Evolutionary conservation across 1,140 invertebrate species (phyloP).

Genomic region (Drosophila erecta): DNA sequence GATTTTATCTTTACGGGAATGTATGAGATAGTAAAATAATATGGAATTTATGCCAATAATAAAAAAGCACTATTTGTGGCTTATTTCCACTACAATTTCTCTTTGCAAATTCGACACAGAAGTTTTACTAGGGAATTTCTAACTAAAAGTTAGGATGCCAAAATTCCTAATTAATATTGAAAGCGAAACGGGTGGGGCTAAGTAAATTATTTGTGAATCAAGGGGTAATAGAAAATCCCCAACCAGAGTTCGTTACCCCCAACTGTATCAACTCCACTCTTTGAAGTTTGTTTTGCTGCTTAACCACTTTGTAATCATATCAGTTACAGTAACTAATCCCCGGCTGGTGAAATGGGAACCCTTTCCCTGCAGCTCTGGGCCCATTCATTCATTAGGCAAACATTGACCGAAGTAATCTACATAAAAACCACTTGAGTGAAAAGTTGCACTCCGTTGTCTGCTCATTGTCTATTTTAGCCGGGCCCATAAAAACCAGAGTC

Average conservation of each 20-base stretch:
- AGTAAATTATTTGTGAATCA: constrained; percentile 1
- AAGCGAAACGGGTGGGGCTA: not conserved
- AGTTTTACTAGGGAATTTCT: not conserved
- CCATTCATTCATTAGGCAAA: constrained; percentile 71
- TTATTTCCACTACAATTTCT: not conserved
- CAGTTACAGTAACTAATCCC: constrained; percentile 42
- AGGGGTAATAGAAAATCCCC: constrained; percentile 8
- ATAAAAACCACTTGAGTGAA: constrained; percentile 57
- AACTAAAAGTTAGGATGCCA: not conserved
- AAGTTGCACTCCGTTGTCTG: constrained; percentile 58
- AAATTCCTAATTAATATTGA: not conserved
- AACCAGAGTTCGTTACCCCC: not conserved
- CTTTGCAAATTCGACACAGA: not conserved
- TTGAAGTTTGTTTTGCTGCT: constrained; percentile 39
- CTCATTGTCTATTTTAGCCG: constrained; percentile 20
- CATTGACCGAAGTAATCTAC: constrained; percentile 56
- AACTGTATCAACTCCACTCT: not conserved
- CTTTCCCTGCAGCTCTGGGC: constrained; percentile 29
- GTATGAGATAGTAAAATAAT: not conserved
- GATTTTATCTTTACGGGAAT: constrained; percentile 3
- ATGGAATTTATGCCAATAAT: too few relatives aligned
- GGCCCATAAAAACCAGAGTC: constrained; percentile 50
- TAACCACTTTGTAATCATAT: constrained; percentile 41
- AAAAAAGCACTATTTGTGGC: not conserved
- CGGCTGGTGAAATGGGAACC: constrained; percentile 9